Base-by-base conservation (phyloP, 2,888 invertebrate species). In the Epirrita christyi region DNA sequence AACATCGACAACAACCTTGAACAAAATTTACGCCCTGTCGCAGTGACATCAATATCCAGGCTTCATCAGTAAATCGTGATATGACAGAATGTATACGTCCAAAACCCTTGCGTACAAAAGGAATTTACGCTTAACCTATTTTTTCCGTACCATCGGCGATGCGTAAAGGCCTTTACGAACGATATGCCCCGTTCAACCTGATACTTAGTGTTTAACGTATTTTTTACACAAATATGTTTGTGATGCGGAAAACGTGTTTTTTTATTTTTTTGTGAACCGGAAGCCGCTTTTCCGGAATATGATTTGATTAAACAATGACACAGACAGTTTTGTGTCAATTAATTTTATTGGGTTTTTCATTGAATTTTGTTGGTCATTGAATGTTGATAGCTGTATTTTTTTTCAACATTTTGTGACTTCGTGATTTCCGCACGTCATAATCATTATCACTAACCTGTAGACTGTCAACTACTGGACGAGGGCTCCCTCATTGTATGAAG, bases 71-170 rank as follows among this genome's bases (percentile, higher is more conserved):
- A 50, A 34, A 27, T 43, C 50, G 15, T 50, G 50, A 36, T 43
- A 42, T 44, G 45, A 38, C 32, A 55, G 49, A 45, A 58, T 55
- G 50, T 46, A 57, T 37, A 51, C 49, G 53, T 55, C 54, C 66
- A 54, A 60, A 69, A 70, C 69, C 68, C 71, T 60, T 27, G 21
- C 28, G 11, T 36, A 49, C 45, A 61, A 59, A 66, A 56, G 32
- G 4, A 54, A 52, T 51, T 59, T 59, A 63, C 63, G 53, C 49
- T 60, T 57, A 59, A 56, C 58, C 57, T 50, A 59, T 61, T 74
- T 64, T 21, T 76, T 74, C 73, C 75, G 67, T 64, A 47, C 69
- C 66, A 71, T 70, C 71, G 71, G 48, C 66, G 70, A 59, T 47
- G 65, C 67, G 67, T 65, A 61, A 71, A 67, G 63, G 64, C 64